Evolutionary conservation across 2,113 vertebrate species (phyloP), one percentile per base, ranked within the genome.

Genomic region (Amazona guildingii): DNA sequence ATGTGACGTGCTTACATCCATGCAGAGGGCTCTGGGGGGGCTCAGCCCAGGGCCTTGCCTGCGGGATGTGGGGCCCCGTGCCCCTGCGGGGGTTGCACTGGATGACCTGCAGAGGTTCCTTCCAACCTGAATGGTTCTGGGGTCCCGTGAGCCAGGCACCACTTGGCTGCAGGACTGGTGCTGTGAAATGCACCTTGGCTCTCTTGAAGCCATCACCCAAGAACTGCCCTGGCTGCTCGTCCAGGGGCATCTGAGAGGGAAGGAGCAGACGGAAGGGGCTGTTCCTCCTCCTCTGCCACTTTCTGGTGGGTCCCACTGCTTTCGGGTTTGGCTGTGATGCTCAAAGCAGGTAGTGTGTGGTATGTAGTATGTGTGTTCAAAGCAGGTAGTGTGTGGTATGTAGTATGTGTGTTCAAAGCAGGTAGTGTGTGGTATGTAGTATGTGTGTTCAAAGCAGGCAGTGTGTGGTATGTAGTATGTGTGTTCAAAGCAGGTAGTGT

Each of bases 1-100:
- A 2, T 1, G 0, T 14, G 76, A 16, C 17, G 1, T 8, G 27
- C 29, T 15, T 39, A 7, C 33, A 2, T 8, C 69, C 83, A 37
- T 13, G 10, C 4, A 1, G 2, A 4, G 48, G 28, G 73, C 51
- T 5, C 5, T 13, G 39, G 3, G 57, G 9, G 31, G 44, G 46
- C 17, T 14, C 24, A 51, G 49, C 49, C 4, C 49, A 51, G 24
- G 24, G 55, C n/a, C 23, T 51, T 1, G 1, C 67, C 55, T 18
- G 20, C 31, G 10, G 73, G 46, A 19, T 10, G 6, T 12, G 48
- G 43, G 81, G 28, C 41, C 15, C 63, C 4, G 0, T 39, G 61
- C 2, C 25, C 55, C 43, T 52, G 43, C 44, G 8, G 29, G 52
- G 17, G 3, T 59, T n/a, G 57, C 33, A 23, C 33, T 6, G 6